Percentiles rank a stretch among this genome's conserved stretches.
Evolutionary conservation across 1,140 invertebrate genomes (phyloP).

Genomic region (Lepidurus packardi): DNA sequence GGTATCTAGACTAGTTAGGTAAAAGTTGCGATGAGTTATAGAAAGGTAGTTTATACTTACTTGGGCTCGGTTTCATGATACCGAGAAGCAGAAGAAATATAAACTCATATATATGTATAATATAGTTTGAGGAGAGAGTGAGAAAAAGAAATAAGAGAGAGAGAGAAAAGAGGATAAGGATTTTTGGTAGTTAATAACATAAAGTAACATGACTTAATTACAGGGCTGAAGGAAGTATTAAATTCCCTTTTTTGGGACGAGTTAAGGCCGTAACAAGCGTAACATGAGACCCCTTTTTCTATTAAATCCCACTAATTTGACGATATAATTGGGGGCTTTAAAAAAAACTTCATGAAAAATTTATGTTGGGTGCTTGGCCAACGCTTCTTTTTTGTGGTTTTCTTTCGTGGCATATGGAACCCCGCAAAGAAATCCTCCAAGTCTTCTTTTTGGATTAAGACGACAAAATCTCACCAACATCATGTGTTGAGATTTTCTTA

Average conservation of each 20-base stretch:
- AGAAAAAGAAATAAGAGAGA: background rate
- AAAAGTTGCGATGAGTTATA: no score
- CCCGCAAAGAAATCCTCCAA: no score
- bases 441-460: background rate
- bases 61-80: no score
- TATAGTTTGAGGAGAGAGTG: background rate
- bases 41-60: no score
- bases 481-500: background rate
- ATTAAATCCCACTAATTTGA: constrained; percentile 20
- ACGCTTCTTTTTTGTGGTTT: background rate
- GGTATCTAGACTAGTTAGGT: no score
- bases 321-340: constrained; percentile 15
- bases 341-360: constrained; percentile 3
- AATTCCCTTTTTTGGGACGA: constrained; percentile 2
- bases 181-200: background rate
- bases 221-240: constrained; percentile 12
- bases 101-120: no score
- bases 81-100: no score
- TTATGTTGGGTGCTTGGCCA: background rate
- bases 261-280: constrained; percentile 12
- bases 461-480: background rate
- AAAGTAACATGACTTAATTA: constrained; percentile 13
- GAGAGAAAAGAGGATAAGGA: background rate
- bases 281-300: constrained; percentile 6
- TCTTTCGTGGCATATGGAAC: background rate